phyloP scores from a whole-genome alignment of 1,140 invertebrate species.

The Bombus vancouverensis region DNA sequence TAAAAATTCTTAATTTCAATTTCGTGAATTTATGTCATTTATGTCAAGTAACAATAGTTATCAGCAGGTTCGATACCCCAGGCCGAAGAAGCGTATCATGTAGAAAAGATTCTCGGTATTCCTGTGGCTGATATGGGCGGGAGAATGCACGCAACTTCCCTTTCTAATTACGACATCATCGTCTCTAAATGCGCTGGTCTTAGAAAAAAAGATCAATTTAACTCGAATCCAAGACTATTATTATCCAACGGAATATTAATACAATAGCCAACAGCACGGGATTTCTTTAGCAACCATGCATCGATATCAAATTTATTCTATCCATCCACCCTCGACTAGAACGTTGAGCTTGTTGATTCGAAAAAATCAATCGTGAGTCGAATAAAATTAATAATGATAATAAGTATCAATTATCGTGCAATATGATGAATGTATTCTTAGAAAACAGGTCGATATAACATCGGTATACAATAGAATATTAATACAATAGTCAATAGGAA shows the following conservation, averaged over 20 bases:
- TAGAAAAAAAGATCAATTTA: neutral
- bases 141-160: slow-evolving; percentile 27
- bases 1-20: neutral
- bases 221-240: neutral
- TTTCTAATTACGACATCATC: slow-evolving; percentile 48
- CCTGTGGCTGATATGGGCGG: neutral
- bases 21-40: neutral
- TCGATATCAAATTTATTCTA: neutral
- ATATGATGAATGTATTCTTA: neutral
- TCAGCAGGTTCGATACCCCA: neutral
- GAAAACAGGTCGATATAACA: neutral
- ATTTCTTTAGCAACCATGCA: neutral
- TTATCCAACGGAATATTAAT: neutral
- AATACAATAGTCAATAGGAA: neutral
- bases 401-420: neutral
- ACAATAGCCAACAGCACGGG: neutral
- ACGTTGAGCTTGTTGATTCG: neutral
- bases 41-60: neutral
- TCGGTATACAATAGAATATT: neutral
- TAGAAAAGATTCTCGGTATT: slow-evolving; percentile 17
- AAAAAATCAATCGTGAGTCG: neutral
- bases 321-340: neutral
- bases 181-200: neutral
- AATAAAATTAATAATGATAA: neutral
- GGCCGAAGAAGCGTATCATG: neutral